These are phyloP conservation scores for Delichon dasypus DNA, from an alignment of 2,797 vertebrate species.

Conservation along the genomic window DNA sequence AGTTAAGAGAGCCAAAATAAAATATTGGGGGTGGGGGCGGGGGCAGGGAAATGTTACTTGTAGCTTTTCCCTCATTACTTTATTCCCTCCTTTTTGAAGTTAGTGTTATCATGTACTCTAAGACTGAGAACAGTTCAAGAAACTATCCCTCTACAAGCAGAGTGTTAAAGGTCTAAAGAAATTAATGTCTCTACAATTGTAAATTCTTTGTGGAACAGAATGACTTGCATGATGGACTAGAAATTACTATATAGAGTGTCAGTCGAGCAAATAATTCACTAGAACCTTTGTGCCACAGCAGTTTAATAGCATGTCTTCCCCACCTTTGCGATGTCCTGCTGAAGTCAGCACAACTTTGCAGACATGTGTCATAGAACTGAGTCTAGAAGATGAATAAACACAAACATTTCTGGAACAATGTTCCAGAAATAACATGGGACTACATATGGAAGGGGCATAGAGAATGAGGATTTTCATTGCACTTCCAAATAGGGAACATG, in stretches of 20 bases:
- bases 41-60: background rate
- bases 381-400: slow-evolving; percentile 9
- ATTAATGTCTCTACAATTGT: background rate
- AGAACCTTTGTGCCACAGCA: background rate
- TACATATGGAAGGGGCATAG: background rate
- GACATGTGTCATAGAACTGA: background rate
- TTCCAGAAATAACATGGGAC: background rate
- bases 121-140: background rate
- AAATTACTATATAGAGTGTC: background rate
- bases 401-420: background rate
- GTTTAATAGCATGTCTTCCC: rapidly evolving
- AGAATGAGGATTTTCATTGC: background rate
- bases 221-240: background rate
- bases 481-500: background rate
- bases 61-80: background rate
- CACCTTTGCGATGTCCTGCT: background rate
- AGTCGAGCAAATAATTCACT: background rate
- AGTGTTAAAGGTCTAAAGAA: background rate
- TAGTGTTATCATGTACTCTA: background rate
- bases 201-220: background rate
- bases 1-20: background rate
- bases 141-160: background rate
- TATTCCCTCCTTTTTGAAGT: background rate
- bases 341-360: background rate
- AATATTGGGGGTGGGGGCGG: background rate